Base-by-base conservation (phyloP, 1,140 invertebrate genomes). In the Meloidogyne exigua region DNA sequence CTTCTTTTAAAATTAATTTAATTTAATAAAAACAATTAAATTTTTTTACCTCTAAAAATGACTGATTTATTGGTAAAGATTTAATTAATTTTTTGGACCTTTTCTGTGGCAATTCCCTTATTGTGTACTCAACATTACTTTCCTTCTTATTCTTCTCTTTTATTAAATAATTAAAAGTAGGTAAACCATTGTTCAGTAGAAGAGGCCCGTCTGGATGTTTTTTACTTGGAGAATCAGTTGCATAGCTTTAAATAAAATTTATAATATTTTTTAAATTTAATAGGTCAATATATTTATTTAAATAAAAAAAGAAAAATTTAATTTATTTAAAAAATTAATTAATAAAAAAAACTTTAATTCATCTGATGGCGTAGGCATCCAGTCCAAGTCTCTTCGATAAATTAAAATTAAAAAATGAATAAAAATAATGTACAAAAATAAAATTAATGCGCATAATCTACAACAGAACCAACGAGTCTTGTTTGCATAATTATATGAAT, bases 181-280 rank as follows among this genome's bases (percentile, higher is more conserved):
- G 66, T 67, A 80, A 32, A 21, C 81, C 77, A 13, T 80, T 78
- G 28, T 72, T 64, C 36, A 80, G 49, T 4, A 80, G 28, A 9
- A 80, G 39, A 23, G 79, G 79, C 5, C 79, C 79, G 64, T 80
- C 79, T n/a, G 79, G 57, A 26, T 80, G 76, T 62, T 80, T 80
- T 72, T 80, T 80, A 66, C 77, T 69, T 11, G 69, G 32, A 18
- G 44, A 39, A 18, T 28, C 69, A 49, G 69, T 57, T 57, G 49
- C 49, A 57, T 57, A 57, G 7, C 49, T 57, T 57, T 57, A 57
- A 57, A n/a, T 57, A n/a, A 15, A 44, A 11, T 44, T 44, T 49
- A 49, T 18, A 57, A 57, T 57, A 57, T n/a, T 57, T 32, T 32
- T 32, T 44, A 49, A 18, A n/a, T n/a, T n/a, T n/a, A n/a, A n/a